phyloP scores from a whole-genome alignment of 1,140 invertebrate genomes.

The Drepana arcuata region DNA sequence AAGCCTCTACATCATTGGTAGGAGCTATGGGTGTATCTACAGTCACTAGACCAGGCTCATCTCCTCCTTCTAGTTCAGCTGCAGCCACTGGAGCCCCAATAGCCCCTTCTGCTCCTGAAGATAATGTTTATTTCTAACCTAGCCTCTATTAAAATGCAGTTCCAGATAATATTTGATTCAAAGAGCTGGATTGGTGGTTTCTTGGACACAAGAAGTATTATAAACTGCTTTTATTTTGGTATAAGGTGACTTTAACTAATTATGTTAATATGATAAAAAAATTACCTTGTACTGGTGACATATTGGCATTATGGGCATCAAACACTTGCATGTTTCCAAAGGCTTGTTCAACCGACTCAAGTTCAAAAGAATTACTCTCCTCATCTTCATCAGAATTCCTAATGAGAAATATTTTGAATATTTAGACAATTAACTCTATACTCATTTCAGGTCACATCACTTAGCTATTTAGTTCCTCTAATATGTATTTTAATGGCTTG shows the following conservation, averaged over 20 bases:
- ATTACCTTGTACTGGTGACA: constrained; percentile 55
- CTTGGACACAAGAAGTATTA: no score
- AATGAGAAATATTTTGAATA: no score
- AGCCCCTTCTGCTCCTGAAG: constrained; percentile 46
- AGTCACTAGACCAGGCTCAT: constrained; percentile 50
- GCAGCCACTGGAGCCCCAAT: constrained; percentile 41
- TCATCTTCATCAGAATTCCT: constrained; percentile 63
- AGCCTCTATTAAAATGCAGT: no score
- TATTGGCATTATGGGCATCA: constrained; percentile 61
- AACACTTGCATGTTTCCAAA: constrained; percentile 51
- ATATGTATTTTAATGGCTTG: no score
- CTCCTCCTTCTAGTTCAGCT: constrained; percentile 54
- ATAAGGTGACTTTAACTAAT: no score
- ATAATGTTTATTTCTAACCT: no score
- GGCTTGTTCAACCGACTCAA: constrained; percentile 57
- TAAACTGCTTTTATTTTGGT: no score
- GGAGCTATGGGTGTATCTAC: constrained; percentile 49
- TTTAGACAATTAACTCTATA: no score
- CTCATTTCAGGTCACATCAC: no score
- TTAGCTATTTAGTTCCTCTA: no score
- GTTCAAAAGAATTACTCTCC: constrained; percentile 56
- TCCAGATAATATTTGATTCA: no score
- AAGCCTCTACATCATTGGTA: constrained; percentile 37
- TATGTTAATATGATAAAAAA: background rate
- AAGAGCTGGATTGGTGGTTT: no score